Evolutionary conservation across 2,113 vertebrate genomes (phyloP).

Genomic region (Festucalex cinctus): DNA sequence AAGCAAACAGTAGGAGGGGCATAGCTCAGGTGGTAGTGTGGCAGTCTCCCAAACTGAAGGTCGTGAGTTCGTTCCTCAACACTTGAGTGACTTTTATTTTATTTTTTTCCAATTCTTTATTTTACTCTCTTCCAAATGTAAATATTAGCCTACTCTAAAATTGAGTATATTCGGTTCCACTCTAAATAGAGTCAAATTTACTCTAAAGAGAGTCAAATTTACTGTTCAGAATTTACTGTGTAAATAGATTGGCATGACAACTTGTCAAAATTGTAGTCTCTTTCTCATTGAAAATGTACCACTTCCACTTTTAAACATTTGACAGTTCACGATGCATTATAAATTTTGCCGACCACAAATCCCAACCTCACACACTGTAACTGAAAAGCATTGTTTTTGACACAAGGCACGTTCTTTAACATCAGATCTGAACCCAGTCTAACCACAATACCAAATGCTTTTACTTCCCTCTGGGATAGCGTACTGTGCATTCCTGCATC

Average conservation of each 20-base stretch:
- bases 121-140: too few relatives aligned
- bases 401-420: conserved; percentile 50
- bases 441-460: conserved; percentile 40
- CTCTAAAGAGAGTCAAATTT: too few relatives aligned
- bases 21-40: too few relatives aligned
- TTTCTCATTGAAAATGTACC: not conserved
- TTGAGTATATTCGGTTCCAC: too few relatives aligned
- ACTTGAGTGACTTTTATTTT: too few relatives aligned
- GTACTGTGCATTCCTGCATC: conserved; percentile 16
- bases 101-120: too few relatives aligned
- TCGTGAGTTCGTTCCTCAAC: too few relatives aligned
- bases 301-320: not conserved
- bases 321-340: conserved; percentile 27
- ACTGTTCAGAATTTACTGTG: too few relatives aligned
- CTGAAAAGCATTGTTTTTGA: conserved; percentile 55
- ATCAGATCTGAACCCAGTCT: conserved; percentile 27
- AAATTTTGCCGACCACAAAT: conserved; percentile 31
- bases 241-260: not conserved
- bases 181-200: too few relatives aligned
- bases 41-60: too few relatives aligned
- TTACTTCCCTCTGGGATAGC: conserved; percentile 30
- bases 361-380: conserved; percentile 48
- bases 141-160: too few relatives aligned
- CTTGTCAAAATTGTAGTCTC: not conserved
- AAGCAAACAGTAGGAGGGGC: too few relatives aligned